phyloP scores from a whole-genome alignment of 2,797 vertebrate genomes.

The Cossypha polioptera region DNA sequence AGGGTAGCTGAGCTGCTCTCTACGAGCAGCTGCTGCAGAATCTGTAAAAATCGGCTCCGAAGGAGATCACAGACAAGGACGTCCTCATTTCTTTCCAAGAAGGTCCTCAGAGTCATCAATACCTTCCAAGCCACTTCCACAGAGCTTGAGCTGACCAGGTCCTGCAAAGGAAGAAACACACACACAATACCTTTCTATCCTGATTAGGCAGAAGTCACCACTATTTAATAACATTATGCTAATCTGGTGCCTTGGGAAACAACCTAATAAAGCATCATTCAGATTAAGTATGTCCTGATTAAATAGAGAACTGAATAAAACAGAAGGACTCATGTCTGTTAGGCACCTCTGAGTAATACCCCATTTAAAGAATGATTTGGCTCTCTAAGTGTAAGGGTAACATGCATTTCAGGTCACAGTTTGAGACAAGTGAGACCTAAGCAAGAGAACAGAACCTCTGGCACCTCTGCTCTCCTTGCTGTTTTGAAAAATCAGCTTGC shows the following conservation, averaged over 20 bases:
- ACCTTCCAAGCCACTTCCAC: constrained; percentile 77
- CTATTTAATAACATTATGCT: not conserved
- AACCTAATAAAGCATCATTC: not conserved
- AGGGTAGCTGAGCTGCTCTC: constrained; percentile 56
- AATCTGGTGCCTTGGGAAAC: not conserved
- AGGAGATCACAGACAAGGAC: constrained; percentile 78
- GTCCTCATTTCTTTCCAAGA: constrained; percentile 74
- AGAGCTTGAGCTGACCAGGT: constrained; percentile 79
- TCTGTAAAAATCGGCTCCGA: constrained; percentile 81
- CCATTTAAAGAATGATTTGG: not conserved
- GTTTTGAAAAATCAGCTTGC: constrained; percentile 8
- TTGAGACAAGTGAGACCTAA: not conserved
- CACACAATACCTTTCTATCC: not conserved
- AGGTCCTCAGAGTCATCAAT: constrained; percentile 74
- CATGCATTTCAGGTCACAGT: not conserved
- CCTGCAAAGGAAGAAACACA: constrained; percentile 69
- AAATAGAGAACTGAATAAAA: not conserved
- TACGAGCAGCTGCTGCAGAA: constrained; percentile 81
- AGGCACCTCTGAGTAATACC: not conserved
- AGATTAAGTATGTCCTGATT: constrained; percentile 5
- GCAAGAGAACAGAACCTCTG: not conserved
- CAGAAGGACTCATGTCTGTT: not conserved
- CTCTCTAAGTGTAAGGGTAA: not conserved
- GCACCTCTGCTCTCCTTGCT: not conserved
- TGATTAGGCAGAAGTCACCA: not conserved